These are phyloP conservation scores for Epinephelus awoara DNA, from an alignment of 2,797 vertebrate genomes.

Conservation along the genomic window DNA sequence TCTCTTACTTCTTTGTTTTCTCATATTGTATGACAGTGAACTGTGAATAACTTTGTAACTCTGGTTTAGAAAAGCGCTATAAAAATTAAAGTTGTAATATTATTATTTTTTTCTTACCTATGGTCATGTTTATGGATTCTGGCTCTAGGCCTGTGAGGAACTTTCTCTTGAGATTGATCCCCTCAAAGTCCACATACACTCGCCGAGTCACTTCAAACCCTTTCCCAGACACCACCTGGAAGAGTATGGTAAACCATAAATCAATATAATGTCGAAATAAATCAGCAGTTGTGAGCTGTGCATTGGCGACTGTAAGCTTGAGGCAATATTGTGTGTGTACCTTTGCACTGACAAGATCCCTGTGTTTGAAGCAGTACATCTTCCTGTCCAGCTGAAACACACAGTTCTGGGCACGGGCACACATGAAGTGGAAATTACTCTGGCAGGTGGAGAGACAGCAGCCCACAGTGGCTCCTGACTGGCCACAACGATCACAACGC, in stretches of 20 bases:
- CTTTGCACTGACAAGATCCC: constrained; percentile 89
- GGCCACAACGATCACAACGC: constrained; percentile 94
- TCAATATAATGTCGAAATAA: constrained; percentile 2
- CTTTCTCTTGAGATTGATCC: constrained; percentile 92
- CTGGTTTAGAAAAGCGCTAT: no score
- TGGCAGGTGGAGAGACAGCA: constrained; percentile 93
- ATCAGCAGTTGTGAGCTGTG: neutral
- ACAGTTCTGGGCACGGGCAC: constrained; percentile 90
- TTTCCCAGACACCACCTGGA: constrained; percentile 86
- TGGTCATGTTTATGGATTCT: constrained; percentile 92
- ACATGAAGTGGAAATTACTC: constrained; percentile 98
- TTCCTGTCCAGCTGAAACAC: constrained; percentile 95
- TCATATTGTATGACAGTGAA: no score
- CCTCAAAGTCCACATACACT: constrained; percentile 94
- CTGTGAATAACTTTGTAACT: no score
- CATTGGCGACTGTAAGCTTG: neutral
- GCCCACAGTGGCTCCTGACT: constrained; percentile 93
- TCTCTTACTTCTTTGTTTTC: no score
- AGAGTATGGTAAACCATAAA: neutral
- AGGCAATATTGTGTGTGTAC: constrained; percentile 65
- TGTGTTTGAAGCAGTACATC: constrained; percentile 92
- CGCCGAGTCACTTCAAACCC: constrained; percentile 91
- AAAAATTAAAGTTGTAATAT: no score
- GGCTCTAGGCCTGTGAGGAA: constrained; percentile 94
- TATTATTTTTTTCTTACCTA: constrained; percentile 85